Evolutionary conservation across 2,113 vertebrate genomes (phyloP), one percentile per base, ranked within the genome.

Genomic region (Microtus oregoni): DNA sequence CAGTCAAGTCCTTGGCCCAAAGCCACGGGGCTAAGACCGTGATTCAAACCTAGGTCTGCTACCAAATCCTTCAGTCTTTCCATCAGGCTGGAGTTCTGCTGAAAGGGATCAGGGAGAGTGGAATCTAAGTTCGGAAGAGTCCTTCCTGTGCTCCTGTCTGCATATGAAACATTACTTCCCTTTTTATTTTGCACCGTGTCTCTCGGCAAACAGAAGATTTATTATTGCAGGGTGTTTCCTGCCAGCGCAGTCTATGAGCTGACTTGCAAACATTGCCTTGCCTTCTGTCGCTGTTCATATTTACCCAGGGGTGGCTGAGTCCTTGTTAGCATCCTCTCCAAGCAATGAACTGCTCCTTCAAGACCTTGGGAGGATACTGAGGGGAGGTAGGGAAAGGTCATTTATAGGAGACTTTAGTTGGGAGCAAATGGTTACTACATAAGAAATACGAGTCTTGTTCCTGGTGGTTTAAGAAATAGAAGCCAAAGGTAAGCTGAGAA

Each of bases 201-300:
- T 95, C 95, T 90, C 90, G 93, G 96, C 76, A 96, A 96, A 89
- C 82, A 88, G 63, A 97, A 61, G 65, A 90, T 94, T 96, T 86
- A 96, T 97, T 88, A 94, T 96, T 93, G 30, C 63, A 96, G 95
- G 68, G 96, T 97, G 91, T 92, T 95, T 96, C 94, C 86, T 96
- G 96, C 96, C 89, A 92, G 73, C 67, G 76, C 79, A 94, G n/a
- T 85, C 95, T 95, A 55, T 47, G 91, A 95, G 79, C 87, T 94
- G 78, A 96, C 89, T 95, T 58, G 89, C 61, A 97, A 92, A 86
- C 47, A 83, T 20, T 22, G 41, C 63, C 75, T 96, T 63, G 90
- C 95, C 94, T 97, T 94, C 96, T 96, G 93, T 95, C 86, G 50
- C 91, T 94, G 32, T 85, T 95, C 86, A 96, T 98, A 97, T 96